Evolutionary conservation across 2,113 vertebrate species (phyloP), one percentile per base, ranked within the genome.

Genomic region (Empidonax alnorum): DNA sequence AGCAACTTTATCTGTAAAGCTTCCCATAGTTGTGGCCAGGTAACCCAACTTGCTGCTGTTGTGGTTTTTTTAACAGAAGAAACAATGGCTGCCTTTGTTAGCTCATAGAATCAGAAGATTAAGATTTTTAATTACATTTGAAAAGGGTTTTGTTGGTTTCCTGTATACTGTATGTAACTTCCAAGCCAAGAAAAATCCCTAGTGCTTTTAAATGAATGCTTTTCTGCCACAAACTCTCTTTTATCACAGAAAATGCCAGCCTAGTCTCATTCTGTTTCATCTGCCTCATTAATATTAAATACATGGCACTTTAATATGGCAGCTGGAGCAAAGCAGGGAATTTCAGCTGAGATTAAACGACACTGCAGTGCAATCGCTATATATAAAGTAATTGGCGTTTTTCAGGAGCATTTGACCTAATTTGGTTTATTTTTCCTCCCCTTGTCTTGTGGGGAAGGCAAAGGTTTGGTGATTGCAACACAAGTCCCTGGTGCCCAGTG

Each of bases 241-340:
- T 97, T 80, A 72, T 94, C 76, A 41, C 18, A 69, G 81, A 65
- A 92, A 94, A 75, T 20, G 13, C 87, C 63, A 67, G 8, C 46
- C 24, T 74, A 23, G 33, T 59, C 73, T 93, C 47, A 37, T 91
- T 89, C 62, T 71, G 52, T 93, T 97, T 96, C 62, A 87, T 96
- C 95, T 58, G 5, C 44, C 87, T 97, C 93, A 75, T 97, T 93
- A 96, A 96, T 96, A 96, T 92, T 94, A 87, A 95, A 65, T 81
- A 86, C 8, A 0, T 82, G 81, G n/a, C 44, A 17, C 56, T 95
- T 72, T 25, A 84, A 71, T 91, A 71, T 49, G 68, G 94, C 90
- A 90, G 59, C 44, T 2, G 0, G 74, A 71, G 92, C 73, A 84
- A 79, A 92, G 72, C 84, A 47, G 58, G 53, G 76, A 78, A 31